Percentiles rank a stretch among this genome's conserved stretches.
These are phyloP conservation scores for Xestia sexstrigata DNA, from an alignment of 2,888 invertebrate species.

Conservation along the genomic window DNA sequence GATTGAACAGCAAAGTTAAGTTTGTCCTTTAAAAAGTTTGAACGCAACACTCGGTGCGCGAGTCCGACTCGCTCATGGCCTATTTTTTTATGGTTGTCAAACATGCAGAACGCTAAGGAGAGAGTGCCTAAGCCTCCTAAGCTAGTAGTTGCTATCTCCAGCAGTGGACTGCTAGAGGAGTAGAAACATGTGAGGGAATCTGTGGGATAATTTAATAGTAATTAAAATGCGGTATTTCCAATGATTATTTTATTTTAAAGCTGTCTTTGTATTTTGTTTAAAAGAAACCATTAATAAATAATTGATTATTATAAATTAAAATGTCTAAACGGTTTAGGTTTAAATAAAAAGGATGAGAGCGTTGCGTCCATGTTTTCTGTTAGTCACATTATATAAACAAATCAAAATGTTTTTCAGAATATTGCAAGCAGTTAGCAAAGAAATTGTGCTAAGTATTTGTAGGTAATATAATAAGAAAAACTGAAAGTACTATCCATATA, in stretches of 20 bases:
- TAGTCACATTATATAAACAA: constrained; percentile 10
- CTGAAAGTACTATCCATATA: background rate
- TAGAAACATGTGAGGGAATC: too few relatives aligned
- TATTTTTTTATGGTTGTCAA: background rate
- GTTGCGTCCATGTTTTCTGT: background rate
- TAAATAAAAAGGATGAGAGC: background rate
- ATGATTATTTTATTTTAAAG: constrained; percentile 31
- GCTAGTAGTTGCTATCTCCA: too few relatives aligned
- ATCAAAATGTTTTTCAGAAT: background rate
- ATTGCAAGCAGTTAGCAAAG: background rate
- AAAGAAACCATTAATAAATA: constrained; percentile 1
- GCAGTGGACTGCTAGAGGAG: background rate
- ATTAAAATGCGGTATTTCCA: background rate
- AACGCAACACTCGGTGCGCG: too few relatives aligned
- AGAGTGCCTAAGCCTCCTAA: too few relatives aligned
- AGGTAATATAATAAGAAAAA: background rate
- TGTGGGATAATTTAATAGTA: background rate
- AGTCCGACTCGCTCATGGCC: too few relatives aligned
- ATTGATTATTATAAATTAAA: constrained; percentile 5
- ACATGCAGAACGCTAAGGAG: background rate
- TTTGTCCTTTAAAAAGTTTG: too few relatives aligned
- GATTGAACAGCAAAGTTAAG: too few relatives aligned
- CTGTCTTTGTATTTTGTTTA: constrained; percentile 4
- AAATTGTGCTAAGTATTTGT: background rate
- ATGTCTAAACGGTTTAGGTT: constrained; percentile 3